Conservation (phyloP, 2,888 invertebrate species). For the Crossocerus cetratus region DNA sequence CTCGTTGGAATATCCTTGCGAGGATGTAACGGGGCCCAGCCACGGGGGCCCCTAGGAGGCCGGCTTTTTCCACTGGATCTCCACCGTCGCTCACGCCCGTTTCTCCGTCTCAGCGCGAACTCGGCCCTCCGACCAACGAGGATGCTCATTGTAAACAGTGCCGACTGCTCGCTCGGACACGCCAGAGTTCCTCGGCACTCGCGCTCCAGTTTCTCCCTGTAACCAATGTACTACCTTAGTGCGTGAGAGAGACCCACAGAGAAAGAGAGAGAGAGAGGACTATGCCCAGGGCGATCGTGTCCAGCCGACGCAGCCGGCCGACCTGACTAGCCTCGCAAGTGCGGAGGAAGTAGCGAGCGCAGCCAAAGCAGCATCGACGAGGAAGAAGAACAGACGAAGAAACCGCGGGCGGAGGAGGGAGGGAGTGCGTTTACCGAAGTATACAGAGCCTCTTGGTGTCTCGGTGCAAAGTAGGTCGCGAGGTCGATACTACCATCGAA, state of each 20-base stretch:
- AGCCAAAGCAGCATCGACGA: not conserved
- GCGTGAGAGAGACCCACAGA: not conserved
- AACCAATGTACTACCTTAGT: not conserved
- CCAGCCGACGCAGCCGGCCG: not conserved
- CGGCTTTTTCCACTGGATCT: conserved; percentile 34
- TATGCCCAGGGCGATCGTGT: not conserved
- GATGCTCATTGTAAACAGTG: not conserved
- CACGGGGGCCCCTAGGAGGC: conserved; percentile 60
- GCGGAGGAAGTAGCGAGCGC: not conserved
- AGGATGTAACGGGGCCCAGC: conserved; percentile 63
- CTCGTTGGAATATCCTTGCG: conserved; percentile 17
- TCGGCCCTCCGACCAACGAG: too few species aligned
- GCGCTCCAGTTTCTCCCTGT: not conserved
- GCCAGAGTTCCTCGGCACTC: not conserved
- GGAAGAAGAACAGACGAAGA: not conserved
- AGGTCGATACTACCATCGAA: conserved; percentile 51
- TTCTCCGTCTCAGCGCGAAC: not conserved
- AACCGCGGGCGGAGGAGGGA: not conserved
- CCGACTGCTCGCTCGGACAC: not conserved
- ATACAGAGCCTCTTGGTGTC: conserved; percentile 26
- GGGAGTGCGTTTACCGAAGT: conserved; percentile 32
- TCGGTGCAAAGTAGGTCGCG: conserved; percentile 49
- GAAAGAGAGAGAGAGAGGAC: too few species aligned
- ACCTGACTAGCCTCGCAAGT: not conserved
- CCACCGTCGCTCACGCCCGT: not conserved